A percentile compares a stretch with the other conserved stretches of the same genome.
These are phyloP conservation scores for Mactra quadrangularis DNA, from an alignment of 1,140 invertebrate species.

Conservation along the genomic window DNA sequence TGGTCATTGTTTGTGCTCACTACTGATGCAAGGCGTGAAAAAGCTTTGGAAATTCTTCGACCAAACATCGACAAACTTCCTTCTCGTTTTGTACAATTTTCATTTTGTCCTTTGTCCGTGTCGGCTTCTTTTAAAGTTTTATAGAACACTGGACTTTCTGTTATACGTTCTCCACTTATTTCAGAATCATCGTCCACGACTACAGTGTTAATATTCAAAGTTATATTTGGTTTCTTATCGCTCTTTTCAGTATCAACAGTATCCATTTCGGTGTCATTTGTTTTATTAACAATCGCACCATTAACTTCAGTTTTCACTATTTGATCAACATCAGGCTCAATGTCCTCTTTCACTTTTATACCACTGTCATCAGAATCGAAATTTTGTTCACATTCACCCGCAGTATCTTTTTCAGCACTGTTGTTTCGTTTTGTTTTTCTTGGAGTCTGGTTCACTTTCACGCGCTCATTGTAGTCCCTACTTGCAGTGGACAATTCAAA, in stretches of 20 bases:
- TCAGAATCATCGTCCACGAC: neutral
- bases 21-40: conserved; percentile 21
- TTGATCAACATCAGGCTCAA: neutral
- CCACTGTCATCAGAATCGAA: conserved; percentile 30
- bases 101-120: conserved; percentile 2
- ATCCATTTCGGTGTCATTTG: conserved; percentile 1
- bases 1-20: neutral
- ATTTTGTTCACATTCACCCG: neutral
- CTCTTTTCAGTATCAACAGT: too few species aligned
- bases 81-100: neutral
- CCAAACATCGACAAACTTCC: neutral
- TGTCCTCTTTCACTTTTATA: conserved; percentile 19
- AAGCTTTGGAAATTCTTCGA: neutral
- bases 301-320: neutral
- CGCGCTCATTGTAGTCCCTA: too few species aligned
- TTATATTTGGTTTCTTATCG: too few species aligned
- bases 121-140: too few species aligned
- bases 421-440: neutral
- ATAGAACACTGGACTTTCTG: neutral
- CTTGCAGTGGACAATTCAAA: conserved; percentile 6
- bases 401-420: neutral
- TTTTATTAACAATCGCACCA: neutral
- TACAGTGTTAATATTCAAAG: too few species aligned
- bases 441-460: neutral
- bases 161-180: neutral